Conservation (phyloP, 2,113 vertebrate genomes). For the Hippolais icterina region DNA sequence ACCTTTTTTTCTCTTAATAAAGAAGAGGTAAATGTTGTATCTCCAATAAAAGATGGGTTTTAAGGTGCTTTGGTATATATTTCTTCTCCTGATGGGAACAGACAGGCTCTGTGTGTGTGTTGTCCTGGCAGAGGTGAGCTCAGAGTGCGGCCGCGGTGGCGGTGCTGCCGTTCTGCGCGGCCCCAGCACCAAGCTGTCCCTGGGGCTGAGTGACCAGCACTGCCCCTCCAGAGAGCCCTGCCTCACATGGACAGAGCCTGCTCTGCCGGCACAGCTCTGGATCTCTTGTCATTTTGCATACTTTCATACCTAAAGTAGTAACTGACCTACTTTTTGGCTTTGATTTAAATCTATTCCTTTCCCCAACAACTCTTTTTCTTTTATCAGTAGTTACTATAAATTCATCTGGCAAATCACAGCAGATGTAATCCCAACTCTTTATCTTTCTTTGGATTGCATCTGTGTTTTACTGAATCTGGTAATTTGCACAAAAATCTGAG, state of each 20-base stretch:
- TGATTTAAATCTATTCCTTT: conserved; percentile 4
- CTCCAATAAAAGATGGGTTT: not conserved
- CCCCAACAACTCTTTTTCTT: not conserved
- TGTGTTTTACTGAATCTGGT: not conserved
- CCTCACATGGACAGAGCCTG: not conserved
- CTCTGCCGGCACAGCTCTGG: not conserved
- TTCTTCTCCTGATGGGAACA: not conserved
- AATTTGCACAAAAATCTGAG: not conserved
- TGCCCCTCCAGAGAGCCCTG: not conserved
- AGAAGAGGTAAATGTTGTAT: not conserved
- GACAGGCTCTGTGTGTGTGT: not conserved
- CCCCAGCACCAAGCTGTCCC: not conserved
- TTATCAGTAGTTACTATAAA: not conserved
- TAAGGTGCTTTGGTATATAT: not conserved
- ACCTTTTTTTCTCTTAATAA: too few species aligned
- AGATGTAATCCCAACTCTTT: not conserved
- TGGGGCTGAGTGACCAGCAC: not conserved
- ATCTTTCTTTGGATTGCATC: not conserved
- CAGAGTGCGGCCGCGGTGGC: not conserved
- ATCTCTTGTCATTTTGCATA: not conserved
- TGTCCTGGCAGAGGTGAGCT: not conserved
- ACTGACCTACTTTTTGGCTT: conserved; percentile 25
- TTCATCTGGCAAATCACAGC: not conserved
- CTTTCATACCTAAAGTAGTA: not conserved
- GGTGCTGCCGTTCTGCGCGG: not conserved